A percentile compares a stretch with the other conserved stretches of the same genome.
Evolutionary conservation across 1,140 invertebrate genomes (phyloP).

Genomic region (Drosophila navojoa): DNA sequence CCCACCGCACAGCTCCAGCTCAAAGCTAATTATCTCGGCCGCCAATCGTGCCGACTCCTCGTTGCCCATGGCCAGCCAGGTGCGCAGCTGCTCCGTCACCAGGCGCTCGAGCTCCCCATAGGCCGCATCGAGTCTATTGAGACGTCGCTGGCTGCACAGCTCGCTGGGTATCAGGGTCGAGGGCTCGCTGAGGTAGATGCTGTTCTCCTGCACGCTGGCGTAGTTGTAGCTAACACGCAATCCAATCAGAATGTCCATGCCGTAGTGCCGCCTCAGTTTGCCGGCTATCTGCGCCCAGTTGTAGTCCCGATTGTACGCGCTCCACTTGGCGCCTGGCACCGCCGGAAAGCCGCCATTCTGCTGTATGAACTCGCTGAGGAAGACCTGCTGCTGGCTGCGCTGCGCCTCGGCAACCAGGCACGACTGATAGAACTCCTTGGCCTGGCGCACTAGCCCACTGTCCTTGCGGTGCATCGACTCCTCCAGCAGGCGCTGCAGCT

Average conservation of each 20-base stretch:
- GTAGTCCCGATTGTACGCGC: slow-evolving; percentile 63
- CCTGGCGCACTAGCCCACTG: slow-evolving; percentile 85
- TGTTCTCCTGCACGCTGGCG: slow-evolving; percentile 92
- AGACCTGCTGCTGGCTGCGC: slow-evolving; percentile 91
- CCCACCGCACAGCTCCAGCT: slow-evolving; percentile 64
- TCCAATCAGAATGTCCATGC: slow-evolving; percentile 91
- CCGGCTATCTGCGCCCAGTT: slow-evolving; percentile 91
- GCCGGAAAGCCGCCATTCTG: slow-evolving; percentile 75
- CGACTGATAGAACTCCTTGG: slow-evolving; percentile 92
- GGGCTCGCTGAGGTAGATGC: slow-evolving; percentile 91
- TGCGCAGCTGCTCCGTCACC: slow-evolving; percentile 54
- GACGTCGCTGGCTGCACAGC: slow-evolving; percentile 43
- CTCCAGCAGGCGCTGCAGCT: slow-evolving; percentile 88
- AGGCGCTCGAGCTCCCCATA: slow-evolving; percentile 52
- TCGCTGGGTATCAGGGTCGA: slow-evolving; percentile 61
- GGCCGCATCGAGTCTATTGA: slow-evolving; percentile 37
- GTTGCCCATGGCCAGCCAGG: slow-evolving; percentile 60
- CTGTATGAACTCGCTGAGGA: slow-evolving; percentile 87
- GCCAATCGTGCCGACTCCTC: slow-evolving; percentile 60
- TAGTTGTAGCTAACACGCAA: slow-evolving; percentile 94
- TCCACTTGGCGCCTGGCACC: slow-evolving; percentile 70
- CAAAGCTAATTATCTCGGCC: slow-evolving; percentile 65
- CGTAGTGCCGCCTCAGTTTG: slow-evolving; percentile 88
- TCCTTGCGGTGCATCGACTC: slow-evolving; percentile 71
- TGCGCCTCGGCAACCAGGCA: slow-evolving; percentile 91